Evolutionary conservation across 2,888 invertebrate genomes (phyloP).

Genomic region (Pollenia angustigena): DNA sequence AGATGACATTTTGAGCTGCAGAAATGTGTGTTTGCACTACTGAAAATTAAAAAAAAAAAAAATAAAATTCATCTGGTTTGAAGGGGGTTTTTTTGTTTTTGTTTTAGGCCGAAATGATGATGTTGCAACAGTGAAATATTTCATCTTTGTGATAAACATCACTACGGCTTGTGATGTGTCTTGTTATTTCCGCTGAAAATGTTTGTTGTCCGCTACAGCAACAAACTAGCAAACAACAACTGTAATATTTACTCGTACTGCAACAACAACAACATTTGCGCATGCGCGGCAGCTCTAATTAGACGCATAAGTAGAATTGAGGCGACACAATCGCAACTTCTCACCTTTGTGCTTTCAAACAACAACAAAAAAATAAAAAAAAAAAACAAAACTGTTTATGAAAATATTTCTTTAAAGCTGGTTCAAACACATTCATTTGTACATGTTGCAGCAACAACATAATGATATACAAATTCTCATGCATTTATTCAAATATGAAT

Average conservation of each 20-base stretch:
- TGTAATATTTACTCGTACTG: conserved; percentile 7
- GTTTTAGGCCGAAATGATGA: conserved; percentile 69
- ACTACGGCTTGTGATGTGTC: conserved; percentile 57
- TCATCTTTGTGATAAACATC: conserved; percentile 81
- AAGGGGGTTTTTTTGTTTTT: conserved; percentile 24
- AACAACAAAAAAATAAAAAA: background rate
- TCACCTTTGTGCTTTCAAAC: conserved; percentile 77
- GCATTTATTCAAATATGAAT: conserved; percentile 60
- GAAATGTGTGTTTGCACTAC: conserved; percentile 56
- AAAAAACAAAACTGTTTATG: background rate
- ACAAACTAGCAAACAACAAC: background rate
- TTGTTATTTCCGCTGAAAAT: conserved; percentile 80
- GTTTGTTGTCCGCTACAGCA: conserved; percentile 39
- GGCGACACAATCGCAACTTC: conserved; percentile 78
- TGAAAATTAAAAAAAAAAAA: conserved; percentile 49
- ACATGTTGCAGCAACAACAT: background rate
- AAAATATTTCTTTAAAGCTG: background rate
- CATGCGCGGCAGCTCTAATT: conserved; percentile 83
- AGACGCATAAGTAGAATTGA: conserved; percentile 83
- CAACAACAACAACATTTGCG: conserved; percentile 71
- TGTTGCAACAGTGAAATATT: conserved; percentile 80
- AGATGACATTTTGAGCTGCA: conserved; percentile 70
- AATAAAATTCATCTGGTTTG: conserved; percentile 35
- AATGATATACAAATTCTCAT: conserved; percentile 56
- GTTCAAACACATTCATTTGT: background rate